These are phyloP conservation scores for Pseudochirops cupreus DNA, from an alignment of 2,797 vertebrate genomes.

Conservation along the genomic window DNA sequence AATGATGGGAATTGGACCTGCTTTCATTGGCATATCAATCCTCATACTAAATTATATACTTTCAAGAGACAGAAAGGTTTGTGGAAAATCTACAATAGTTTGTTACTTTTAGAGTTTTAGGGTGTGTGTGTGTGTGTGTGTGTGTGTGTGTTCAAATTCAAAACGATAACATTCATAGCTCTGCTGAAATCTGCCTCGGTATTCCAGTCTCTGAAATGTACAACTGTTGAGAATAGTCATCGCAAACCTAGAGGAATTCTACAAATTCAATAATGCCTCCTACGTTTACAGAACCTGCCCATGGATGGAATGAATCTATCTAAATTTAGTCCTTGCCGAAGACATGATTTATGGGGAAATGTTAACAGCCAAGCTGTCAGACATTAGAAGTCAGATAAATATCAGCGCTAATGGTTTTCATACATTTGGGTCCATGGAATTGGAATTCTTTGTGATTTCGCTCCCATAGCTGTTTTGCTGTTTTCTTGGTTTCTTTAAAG, in stretches of 20 bases:
- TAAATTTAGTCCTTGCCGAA: neutral
- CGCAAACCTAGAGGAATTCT: neutral
- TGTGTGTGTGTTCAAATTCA: neutral
- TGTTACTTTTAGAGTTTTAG: neutral
- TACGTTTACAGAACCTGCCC: neutral
- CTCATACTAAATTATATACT: neutral
- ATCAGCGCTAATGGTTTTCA: slow-evolving; percentile 37
- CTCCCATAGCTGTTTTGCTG: slow-evolving; percentile 31
- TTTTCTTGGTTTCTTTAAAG: slow-evolving; percentile 2
- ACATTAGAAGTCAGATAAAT: slow-evolving; percentile 28
- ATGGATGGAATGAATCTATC: neutral
- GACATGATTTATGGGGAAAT: neutral
- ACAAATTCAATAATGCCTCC: slow-evolving; percentile 10
- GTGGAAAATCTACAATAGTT: neutral
- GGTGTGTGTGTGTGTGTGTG: neutral
- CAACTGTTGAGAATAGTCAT: neutral
- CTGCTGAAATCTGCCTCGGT: neutral
- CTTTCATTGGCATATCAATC: neutral
- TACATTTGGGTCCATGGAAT: slow-evolving; percentile 15
- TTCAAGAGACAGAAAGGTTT: neutral
- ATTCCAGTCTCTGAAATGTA: neutral
- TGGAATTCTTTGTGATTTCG: neutral
- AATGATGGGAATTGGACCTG: neutral
- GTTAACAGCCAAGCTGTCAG: neutral
- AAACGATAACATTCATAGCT: neutral